These are phyloP conservation scores for Tonatia bakeri DNA, from an alignment of 2,113 vertebrate species.

Conservation along the genomic window DNA sequence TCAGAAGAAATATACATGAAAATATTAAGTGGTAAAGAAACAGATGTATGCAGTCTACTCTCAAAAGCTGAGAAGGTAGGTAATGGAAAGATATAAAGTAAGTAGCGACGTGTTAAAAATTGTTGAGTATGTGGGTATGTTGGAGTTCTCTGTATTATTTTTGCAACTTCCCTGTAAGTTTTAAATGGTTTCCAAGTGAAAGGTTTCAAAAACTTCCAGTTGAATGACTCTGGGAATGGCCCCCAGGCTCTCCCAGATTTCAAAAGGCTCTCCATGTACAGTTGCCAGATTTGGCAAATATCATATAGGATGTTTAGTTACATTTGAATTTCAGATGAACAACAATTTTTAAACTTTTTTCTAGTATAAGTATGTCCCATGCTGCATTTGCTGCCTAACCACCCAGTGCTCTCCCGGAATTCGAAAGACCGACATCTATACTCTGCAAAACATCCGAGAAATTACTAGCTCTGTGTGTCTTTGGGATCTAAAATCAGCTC, in stretches of 20 bases:
- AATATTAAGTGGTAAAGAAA: not conserved
- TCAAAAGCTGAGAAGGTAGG: not conserved
- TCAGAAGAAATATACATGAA: not conserved
- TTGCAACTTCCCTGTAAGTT: not conserved
- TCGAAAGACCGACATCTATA: not conserved
- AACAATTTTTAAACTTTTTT: not conserved
- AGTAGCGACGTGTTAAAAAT: not conserved
- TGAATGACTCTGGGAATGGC: not conserved
- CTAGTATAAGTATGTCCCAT: not conserved
- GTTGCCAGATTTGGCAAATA: not conserved
- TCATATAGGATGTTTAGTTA: not conserved
- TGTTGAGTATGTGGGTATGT: not conserved
- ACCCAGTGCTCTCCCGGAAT: not conserved
- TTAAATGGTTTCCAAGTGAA: not conserved
- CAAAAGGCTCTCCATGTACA: not conserved
- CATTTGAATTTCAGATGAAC: not conserved
- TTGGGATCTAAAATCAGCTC: not conserved
- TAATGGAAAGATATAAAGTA: not conserved
- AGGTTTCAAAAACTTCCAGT: not conserved
- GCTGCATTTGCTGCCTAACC: not conserved
- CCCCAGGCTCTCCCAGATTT: not conserved
- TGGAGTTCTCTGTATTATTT: not conserved
- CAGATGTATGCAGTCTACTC: not conserved
- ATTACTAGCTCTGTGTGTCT: not conserved
- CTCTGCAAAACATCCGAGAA: not conserved